phyloP scores from a whole-genome alignment of 2,888 invertebrate genomes.

The Athalia circularis region DNA sequence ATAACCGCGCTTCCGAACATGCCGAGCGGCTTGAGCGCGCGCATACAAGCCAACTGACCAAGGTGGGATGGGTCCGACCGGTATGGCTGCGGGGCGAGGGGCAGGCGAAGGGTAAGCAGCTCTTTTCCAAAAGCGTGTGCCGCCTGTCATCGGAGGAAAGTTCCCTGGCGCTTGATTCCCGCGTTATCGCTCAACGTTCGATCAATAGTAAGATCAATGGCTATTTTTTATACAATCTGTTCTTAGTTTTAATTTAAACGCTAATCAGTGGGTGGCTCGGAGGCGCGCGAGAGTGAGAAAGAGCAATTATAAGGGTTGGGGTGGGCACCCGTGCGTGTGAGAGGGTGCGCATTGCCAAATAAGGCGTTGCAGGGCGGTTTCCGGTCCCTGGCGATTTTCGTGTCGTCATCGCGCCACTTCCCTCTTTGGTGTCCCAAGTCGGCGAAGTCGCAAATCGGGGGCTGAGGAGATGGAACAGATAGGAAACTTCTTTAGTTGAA shows the following conservation, averaged over 20 bases:
- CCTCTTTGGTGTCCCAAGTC: constrained; percentile 2
- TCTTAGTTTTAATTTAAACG: constrained; percentile 25
- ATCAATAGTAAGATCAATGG: constrained; percentile 47
- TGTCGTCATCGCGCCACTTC: constrained; percentile 61
- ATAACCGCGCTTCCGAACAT: constrained; percentile 34
- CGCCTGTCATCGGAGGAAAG: constrained; percentile 60
- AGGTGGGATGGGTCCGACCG: constrained; percentile 32
- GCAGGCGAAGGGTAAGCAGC: constrained; percentile 57
- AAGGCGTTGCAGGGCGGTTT: constrained; percentile 79
- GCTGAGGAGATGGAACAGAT: too few relatives aligned
- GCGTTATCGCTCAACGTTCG: constrained; percentile 41
- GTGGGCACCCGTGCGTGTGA: constrained; percentile 49
- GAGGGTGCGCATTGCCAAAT: constrained; percentile 80
- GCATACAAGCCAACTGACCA: constrained; percentile 27
- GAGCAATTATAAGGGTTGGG: constrained; percentile 36
- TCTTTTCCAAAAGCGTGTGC: constrained; percentile 66
- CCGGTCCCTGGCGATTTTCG: constrained; percentile 75
- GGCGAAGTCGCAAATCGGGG: too few relatives aligned
- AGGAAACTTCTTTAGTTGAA: not conserved
- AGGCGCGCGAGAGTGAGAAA: constrained; percentile 38
- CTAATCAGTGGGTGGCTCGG: constrained; percentile 30
- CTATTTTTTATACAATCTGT: constrained; percentile 35
- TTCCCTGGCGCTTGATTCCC: constrained; percentile 48
- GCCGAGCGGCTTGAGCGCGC: constrained; percentile 9
- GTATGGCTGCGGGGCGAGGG: constrained; percentile 25